Base-by-base conservation (phyloP, 2,888 invertebrate genomes). In the Colostygia pectinataria region DNA sequence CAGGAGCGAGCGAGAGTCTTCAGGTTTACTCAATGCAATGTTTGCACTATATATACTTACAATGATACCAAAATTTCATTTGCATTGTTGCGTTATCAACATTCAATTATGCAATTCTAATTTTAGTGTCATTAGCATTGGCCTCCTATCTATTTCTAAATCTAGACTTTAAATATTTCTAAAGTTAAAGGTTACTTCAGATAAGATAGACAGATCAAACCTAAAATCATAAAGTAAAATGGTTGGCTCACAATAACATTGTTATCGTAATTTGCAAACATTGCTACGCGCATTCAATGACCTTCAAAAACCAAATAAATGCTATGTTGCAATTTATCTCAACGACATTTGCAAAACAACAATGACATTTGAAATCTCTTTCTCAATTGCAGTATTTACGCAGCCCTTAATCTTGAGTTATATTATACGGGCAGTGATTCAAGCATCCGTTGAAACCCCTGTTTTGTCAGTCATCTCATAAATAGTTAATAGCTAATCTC, bases 401-500 rank as follows among this genome's bases (percentile, higher is more conserved):
- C 37, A 25, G 24, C 33, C 45, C 44, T 25, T 42, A 48, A 31
- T 51, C 39, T 48, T 34, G 43, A 43, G 38, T 41, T 40, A 45
- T 50, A 48, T 41, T 40, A 45, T 50, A 48, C 43, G 23, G 20
- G 40, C 50, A 33, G 49, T 56, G 32, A 41, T 51, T 45, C 40
- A 53, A 54, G 50, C 44, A 50, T 38, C 47, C 37, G 31, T 32
- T 54, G 54, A 54, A 54, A 43, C 29, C 47, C 42, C 31, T 25
- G 53, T 40, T 55, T 51, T 48, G 43, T 55, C 52, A 50, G 50
- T 25, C 39, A 43, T 32, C 41, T 53, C 54, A 47, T 51, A 53
- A 54, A 57, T 57, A 43, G 42, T 52, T 54, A 55, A 53, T 54
- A 18, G 40, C 27, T 38, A 40, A 52, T 49, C 49, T 52, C 49